phyloP scores from a whole-genome alignment of 2,888 invertebrate species.

The Papilio protenor region DNA sequence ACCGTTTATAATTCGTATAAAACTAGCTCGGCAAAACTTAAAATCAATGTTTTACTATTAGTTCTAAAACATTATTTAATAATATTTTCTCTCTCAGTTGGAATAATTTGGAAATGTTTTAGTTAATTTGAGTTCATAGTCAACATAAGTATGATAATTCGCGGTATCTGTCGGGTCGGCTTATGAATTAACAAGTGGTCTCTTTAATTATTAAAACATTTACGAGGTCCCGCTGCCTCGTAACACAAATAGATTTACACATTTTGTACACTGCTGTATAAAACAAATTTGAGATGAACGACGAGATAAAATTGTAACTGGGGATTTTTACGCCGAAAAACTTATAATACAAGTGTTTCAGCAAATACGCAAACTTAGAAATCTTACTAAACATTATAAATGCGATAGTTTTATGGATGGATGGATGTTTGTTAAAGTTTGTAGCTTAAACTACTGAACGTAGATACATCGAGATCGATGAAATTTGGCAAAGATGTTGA shows the following conservation, averaged over 20 bases:
- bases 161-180: slow-evolving; percentile 15
- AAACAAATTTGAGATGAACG: slow-evolving; percentile 2
- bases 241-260: slow-evolving; percentile 15
- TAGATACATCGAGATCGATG: too few species aligned
- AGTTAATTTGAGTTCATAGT: slow-evolving; percentile 11
- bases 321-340: too few species aligned
- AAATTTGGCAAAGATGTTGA: too few species aligned
- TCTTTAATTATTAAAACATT: slow-evolving; percentile 27
- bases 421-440: too few species aligned
- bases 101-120: slow-evolving; percentile 1
- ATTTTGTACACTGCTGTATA: slow-evolving; percentile 12
- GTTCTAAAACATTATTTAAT: not conserved
- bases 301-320: not conserved
- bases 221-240: slow-evolving; percentile 9
- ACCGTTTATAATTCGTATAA: too few species aligned
- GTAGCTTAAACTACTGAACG: too few species aligned
- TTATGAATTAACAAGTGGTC: slow-evolving; percentile 11
- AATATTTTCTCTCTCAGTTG: not conserved
- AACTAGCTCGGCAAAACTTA: not conserved
- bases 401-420: too few species aligned
- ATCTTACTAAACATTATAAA: too few species aligned
- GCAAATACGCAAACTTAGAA: too few species aligned
- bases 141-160: slow-evolving; percentile 25
- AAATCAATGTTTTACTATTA: not conserved
- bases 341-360: too few species aligned